Percentiles rank a stretch among this genome's conserved stretches.
These are phyloP conservation scores for Dryomyza anilis DNA, from an alignment of 2,888 invertebrate genomes.

Conservation along the genomic window DNA sequence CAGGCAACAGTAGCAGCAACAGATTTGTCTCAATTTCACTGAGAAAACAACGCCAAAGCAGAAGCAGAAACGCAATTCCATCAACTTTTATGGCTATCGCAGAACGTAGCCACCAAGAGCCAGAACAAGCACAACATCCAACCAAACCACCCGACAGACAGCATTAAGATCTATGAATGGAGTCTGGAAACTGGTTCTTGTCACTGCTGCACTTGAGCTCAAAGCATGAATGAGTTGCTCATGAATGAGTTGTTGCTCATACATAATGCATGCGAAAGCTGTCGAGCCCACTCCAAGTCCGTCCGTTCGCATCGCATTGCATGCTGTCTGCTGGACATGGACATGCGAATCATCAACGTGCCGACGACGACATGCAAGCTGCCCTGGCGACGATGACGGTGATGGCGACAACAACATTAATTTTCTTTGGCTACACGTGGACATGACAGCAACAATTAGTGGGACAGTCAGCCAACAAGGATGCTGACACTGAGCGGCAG, in stretches of 20 bases:
- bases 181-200: conserved; percentile 21
- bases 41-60: conserved; percentile 4
- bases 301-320: too few relatives aligned
- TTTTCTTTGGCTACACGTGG: neutral
- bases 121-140: neutral
- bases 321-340: too few relatives aligned
- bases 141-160: neutral
- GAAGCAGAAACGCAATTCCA: neutral
- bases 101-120: neutral
- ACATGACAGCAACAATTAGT: conserved; percentile 2
- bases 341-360: too few relatives aligned
- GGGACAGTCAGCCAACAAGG: too few relatives aligned
- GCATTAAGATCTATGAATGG: neutral
- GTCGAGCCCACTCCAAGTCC: too few relatives aligned
- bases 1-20: conserved; percentile 8
- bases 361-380: neutral
- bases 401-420: neutral
- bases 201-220: too few relatives aligned
- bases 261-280: too few relatives aligned
- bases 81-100: neutral
- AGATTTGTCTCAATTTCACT: neutral
- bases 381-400: neutral
- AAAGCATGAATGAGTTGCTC: too few relatives aligned
- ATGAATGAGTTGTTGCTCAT: too few relatives aligned
- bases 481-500: neutral